These are phyloP conservation scores for Eublepharis macularius DNA, from an alignment of 2,113 vertebrate genomes.

Conservation along the genomic window DNA sequence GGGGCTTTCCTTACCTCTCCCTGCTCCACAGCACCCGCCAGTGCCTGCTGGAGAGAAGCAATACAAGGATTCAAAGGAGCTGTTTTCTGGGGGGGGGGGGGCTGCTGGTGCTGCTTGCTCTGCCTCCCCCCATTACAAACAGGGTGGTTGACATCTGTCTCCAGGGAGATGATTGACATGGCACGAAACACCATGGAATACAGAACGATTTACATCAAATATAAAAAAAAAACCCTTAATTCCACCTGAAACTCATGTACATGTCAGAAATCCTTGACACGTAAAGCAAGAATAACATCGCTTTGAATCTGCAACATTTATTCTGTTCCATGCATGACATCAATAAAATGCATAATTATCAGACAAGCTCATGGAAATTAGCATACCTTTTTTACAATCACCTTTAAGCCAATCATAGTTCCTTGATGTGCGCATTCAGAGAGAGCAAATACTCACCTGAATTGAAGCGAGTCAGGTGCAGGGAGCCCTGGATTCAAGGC, in stretches of 20 bases:
- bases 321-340: slow-evolving; percentile 39
- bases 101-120: slow-evolving; percentile 37
- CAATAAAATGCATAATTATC: slow-evolving; percentile 60
- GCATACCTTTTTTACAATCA: slow-evolving; percentile 34
- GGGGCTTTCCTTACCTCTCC: neutral
- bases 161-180: slow-evolving; percentile 61
- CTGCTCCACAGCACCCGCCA: neutral
- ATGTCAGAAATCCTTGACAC: slow-evolving; percentile 60
- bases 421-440: too few species aligned
- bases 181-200: slow-evolving; percentile 46
- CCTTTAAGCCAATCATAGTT: neutral
- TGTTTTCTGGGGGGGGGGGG: slow-evolving; percentile 35
- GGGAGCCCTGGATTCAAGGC: neutral
- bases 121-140: neutral
- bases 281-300: slow-evolving; percentile 41
- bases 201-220: slow-evolving; percentile 61
- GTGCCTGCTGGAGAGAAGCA: neutral
- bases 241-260: slow-evolving; percentile 57
- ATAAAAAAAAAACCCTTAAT: slow-evolving; percentile 36
- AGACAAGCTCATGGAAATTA: slow-evolving; percentile 53
- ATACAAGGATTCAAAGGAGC: too few species aligned
- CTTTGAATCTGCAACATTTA: slow-evolving; percentile 60
- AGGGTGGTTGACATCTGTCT: slow-evolving; percentile 66
- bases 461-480: accelerated
- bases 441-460: accelerated